Percentiles rank a stretch among this genome's conserved stretches.
Conservation (phyloP, 2,888 invertebrate species). For the Plebejus anna region DNA sequence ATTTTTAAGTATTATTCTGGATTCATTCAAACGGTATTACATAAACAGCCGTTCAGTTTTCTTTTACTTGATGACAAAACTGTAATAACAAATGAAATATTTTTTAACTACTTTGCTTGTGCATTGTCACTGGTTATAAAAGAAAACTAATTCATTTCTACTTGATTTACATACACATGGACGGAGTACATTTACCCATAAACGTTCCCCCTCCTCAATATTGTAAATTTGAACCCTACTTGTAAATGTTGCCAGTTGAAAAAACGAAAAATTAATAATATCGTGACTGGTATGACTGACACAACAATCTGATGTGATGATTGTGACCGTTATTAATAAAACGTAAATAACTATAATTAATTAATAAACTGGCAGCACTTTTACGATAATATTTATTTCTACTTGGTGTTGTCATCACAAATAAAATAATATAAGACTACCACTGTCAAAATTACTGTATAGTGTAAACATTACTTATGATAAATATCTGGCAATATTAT, state of each 20-base stretch:
- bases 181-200: constrained; percentile 57
- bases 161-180: constrained; percentile 51
- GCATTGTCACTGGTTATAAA: not conserved
- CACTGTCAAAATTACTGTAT: constrained; percentile 5
- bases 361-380: constrained; percentile 1
- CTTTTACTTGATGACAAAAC: not conserved
- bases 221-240: constrained; percentile 31
- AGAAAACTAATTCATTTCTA: constrained; percentile 34
- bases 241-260: constrained; percentile 8
- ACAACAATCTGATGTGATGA: not conserved
- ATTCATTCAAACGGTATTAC: not conserved
- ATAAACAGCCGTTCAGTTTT: not conserved
- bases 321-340: not conserved
- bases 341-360: not conserved
- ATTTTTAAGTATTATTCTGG: not conserved
- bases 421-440: not conserved
- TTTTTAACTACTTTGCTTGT: not conserved
- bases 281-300: not conserved
- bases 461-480: not conserved
- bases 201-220: constrained; percentile 36
- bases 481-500: not conserved
- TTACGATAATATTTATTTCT: not conserved
- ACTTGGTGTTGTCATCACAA: not conserved
- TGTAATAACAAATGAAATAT: not conserved
- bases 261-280: not conserved